Conservation (phyloP, 2,113 vertebrate species). For the Ranitomeya imitator region DNA sequence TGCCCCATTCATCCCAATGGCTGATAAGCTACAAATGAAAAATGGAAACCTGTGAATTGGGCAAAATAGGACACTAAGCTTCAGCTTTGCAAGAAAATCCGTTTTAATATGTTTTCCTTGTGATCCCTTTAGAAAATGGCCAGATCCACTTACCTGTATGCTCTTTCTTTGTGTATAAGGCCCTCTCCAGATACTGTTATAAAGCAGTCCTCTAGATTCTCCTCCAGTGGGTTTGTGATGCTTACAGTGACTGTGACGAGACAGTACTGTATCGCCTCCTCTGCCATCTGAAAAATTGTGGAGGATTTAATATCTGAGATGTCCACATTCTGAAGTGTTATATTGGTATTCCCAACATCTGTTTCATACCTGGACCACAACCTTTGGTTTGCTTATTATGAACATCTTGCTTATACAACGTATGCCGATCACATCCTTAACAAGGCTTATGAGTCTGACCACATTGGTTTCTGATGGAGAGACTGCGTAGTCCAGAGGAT, state of each 20-base stretch:
- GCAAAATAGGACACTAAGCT: too few species aligned
- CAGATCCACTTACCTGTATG: slow-evolving; percentile 65
- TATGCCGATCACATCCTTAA: slow-evolving; percentile 42
- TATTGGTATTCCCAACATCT: neutral
- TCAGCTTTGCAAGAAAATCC: too few species aligned
- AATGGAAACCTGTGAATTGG: too few species aligned
- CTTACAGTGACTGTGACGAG: slow-evolving; percentile 62
- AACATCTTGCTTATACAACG: slow-evolving; percentile 72
- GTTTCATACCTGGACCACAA: slow-evolving; percentile 69
- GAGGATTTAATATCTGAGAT: neutral
- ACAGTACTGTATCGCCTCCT: slow-evolving; percentile 55
- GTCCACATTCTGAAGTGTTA: neutral
- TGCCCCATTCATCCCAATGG: too few species aligned
- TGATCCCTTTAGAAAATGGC: neutral
- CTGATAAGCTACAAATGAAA: too few species aligned
- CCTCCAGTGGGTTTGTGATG: slow-evolving; percentile 71
- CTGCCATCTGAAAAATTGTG: slow-evolving; percentile 66
- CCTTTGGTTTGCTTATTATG: slow-evolving; percentile 65
- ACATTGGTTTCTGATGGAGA: slow-evolving; percentile 65
- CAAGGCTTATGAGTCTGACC: slow-evolving; percentile 72
- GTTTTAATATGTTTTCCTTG: too few species aligned
- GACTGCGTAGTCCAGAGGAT: slow-evolving; percentile 63
- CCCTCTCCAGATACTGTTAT: slow-evolving; percentile 74
- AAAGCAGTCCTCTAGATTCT: slow-evolving; percentile 68
- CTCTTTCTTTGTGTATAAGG: slow-evolving; percentile 69